Conservation (phyloP, 2,888 invertebrate genomes). For the Parnassius smintheus region DNA sequence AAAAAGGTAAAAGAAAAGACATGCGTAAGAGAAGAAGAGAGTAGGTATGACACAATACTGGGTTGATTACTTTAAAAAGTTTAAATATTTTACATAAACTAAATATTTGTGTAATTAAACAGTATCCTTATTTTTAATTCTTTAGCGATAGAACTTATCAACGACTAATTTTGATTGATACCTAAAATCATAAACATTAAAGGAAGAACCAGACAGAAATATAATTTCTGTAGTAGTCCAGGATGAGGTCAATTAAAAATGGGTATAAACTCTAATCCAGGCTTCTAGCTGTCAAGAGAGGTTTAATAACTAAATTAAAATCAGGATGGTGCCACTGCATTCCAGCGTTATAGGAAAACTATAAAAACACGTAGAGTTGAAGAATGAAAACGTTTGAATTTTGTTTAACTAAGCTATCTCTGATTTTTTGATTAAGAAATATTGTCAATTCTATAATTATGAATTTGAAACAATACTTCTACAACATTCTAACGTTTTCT, state of each 20-base stretch:
- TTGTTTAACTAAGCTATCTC: too few species aligned
- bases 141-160: too few species aligned
- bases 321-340: conserved; percentile 42
- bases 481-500: conserved; percentile 17
- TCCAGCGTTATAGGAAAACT: conserved; percentile 9
- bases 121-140: too few species aligned
- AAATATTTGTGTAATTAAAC: too few species aligned
- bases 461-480: background rate
- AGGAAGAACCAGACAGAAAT: background rate
- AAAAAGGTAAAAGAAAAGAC: conserved; percentile 7
- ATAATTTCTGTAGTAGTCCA: conserved; percentile 2
- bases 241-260: conserved; percentile 10
- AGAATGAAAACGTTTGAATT: conserved; percentile 17
- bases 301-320: conserved; percentile 33
- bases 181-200: background rate
- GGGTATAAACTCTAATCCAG: conserved; percentile 23
- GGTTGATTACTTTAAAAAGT: background rate
- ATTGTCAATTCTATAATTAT: too few species aligned
- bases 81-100: too few species aligned
- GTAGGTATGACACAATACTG: background rate
- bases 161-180: too few species aligned
- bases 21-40: conserved; percentile 9
- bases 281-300: conserved; percentile 17
- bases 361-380: conserved; percentile 7
- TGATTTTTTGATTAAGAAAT: too few species aligned